These are phyloP conservation scores for Phalloptychus januarius DNA, from an alignment of 2,797 vertebrate genomes.

Conservation along the genomic window DNA sequence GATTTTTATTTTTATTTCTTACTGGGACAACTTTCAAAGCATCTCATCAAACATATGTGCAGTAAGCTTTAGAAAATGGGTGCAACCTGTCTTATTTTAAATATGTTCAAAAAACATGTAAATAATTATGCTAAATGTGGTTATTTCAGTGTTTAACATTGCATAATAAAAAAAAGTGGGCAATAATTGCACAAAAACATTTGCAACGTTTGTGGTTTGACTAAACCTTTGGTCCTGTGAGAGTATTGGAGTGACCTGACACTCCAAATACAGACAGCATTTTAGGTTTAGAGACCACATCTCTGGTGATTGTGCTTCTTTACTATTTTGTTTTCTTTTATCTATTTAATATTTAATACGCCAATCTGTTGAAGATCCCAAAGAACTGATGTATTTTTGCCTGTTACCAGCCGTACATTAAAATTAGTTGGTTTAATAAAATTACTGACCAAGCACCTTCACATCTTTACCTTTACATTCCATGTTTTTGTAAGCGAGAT, in stretches of 20 bases:
- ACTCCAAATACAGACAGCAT: background rate
- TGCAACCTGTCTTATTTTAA: background rate
- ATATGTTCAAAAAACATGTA: background rate
- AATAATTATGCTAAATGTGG: background rate
- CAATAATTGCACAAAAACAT: background rate
- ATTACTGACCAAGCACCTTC: background rate
- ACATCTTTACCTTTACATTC: background rate
- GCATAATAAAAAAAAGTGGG: background rate
- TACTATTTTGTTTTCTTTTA: background rate
- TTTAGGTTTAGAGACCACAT: background rate
- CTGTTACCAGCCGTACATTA: background rate
- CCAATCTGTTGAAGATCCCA: background rate
- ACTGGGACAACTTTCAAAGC: background rate
- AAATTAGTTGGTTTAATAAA: background rate
- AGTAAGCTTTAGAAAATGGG: constrained; percentile 3
- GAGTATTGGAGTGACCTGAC: background rate
- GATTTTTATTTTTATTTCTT: constrained; percentile 11
- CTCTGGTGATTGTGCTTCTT: background rate
- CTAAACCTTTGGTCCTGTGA: background rate
- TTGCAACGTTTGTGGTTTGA: background rate
- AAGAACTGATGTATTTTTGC: background rate
- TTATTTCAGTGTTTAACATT: background rate
- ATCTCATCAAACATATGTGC: constrained; percentile 4
- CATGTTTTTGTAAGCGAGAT: background rate
- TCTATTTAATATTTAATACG: background rate